These are phyloP conservation scores for Coelopa pilipes DNA, from an alignment of 2,888 invertebrate genomes.

Conservation along the genomic window DNA sequence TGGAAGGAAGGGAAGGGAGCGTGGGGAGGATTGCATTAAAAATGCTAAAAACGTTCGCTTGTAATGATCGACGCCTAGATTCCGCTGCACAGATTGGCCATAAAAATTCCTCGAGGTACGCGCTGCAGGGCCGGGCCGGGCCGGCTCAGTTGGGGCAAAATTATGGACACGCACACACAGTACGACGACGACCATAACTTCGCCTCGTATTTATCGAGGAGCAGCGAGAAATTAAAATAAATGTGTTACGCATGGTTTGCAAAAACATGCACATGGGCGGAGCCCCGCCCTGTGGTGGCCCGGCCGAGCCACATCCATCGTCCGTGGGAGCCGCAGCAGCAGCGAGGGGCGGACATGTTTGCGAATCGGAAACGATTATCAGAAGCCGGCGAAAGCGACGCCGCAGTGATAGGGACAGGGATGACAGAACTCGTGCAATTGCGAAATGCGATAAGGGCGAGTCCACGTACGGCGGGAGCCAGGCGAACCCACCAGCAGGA, in stretches of 20 bases:
- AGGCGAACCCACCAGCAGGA: no score
- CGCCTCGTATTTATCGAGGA: conserved; percentile 33
- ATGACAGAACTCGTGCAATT: not conserved
- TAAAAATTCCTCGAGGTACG: conserved; percentile 7
- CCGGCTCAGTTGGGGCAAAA: conserved; percentile 12
- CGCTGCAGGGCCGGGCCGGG: conserved; percentile 19
- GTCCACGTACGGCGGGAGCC: no score
- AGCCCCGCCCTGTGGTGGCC: conserved; percentile 1
- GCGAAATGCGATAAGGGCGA: no score
- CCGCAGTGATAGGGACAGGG: not conserved
- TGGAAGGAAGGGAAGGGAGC: not conserved
- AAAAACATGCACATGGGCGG: not conserved
- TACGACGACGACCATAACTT: conserved; percentile 25
- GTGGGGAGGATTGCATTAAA: conserved; percentile 18
- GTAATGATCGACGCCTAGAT: conserved; percentile 39
- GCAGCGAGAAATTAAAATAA: conserved; percentile 35
- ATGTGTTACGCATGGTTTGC: conserved; percentile 26
- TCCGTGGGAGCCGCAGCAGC: not conserved
- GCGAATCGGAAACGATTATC: conserved; percentile 1
- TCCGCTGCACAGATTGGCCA: conserved; percentile 20
- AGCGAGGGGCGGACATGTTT: not conserved
- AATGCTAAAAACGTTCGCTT: conserved; percentile 37
- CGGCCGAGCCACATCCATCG: not conserved
- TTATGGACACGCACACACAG: conserved; percentile 17
- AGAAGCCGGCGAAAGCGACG: not conserved